Evolutionary conservation across 2,113 vertebrate species (phyloP).

Genomic region (Speoplatyrhinus poulsoni): DNA sequence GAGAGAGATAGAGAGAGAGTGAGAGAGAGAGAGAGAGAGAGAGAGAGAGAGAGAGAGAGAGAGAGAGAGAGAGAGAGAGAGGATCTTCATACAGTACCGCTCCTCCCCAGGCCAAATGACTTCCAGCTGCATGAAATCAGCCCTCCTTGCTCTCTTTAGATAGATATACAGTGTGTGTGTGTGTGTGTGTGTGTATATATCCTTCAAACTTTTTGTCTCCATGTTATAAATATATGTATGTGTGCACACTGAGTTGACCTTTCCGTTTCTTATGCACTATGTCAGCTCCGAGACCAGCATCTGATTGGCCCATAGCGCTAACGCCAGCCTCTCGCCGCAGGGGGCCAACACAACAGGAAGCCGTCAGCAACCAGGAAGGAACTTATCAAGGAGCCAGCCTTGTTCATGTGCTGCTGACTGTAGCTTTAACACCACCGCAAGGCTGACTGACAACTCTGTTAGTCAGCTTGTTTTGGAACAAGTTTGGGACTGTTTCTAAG

Average conservation of each 20-base stretch:
- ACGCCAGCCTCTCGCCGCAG: constrained; percentile 35
- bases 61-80: background rate
- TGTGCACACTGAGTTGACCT: constrained; percentile 12
- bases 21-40: background rate
- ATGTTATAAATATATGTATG: constrained; percentile 2
- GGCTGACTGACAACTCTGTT: constrained; percentile 49
- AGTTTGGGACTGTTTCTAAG: constrained; percentile 13
- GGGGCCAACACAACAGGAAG: constrained; percentile 39
- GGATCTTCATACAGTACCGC: constrained; percentile 9
- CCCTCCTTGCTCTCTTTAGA: constrained; percentile 29
- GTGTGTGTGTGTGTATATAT: constrained; percentile 32
- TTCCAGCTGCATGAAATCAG: constrained; percentile 59
- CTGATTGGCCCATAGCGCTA: constrained; percentile 39
- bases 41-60: constrained; percentile 23
- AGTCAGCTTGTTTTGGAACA: constrained; percentile 52
- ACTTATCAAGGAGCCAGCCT: constrained; percentile 46
- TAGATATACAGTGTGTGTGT: constrained; percentile 6
- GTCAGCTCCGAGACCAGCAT: constrained; percentile 44
- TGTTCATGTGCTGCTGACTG: constrained; percentile 62
- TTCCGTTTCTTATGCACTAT: constrained; percentile 17
- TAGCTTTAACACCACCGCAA: constrained; percentile 52
- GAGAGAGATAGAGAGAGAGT: background rate
- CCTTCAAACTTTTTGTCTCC: background rate
- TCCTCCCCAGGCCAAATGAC: constrained; percentile 12
- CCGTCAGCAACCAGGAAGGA: constrained; percentile 43